Evolutionary conservation across 2,888 invertebrate genomes (phyloP), one percentile per base, ranked within the genome.

Genomic region (Dromius quadrimaculatus): DNA sequence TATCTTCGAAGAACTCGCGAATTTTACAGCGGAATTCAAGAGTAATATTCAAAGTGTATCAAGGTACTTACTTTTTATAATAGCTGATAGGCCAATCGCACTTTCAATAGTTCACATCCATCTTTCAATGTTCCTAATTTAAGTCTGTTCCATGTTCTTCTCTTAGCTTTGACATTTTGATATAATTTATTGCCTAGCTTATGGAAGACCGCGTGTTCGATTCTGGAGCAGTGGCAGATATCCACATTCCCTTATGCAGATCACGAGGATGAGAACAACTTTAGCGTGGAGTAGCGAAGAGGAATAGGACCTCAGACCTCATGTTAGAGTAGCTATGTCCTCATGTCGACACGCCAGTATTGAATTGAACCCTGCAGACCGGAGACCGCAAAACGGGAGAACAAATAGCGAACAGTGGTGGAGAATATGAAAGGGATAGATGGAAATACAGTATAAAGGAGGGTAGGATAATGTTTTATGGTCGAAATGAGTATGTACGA

Each of bases 201-300:
- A 72, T 71, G 73, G 74, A 75, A 73, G 75, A 74, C 73, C 74
- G n/a, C 73, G 73, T 73, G 72, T 73, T 72, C 74, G 72, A 66
- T 41, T 43, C 66, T 64, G 71, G 64, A 70, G 72, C 74, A 72
- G 73, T 54, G 71, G 73, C 77, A 62, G 77, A 78, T 78, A 78
- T 78, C 76, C 77, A 77, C 76, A 76, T 76, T 74, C 77, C 77
- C 76, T 77, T 78, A 78, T 77, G 77, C 77, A 78, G 77, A 78
- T 78, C 77, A 78, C 75, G 65, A n/a, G 71, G 72, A 71, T 73
- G 71, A 74, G 41, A 11, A 15, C 73, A 71, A 68, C 73, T 69
- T 73, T 71, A 75, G 32, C 6, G 9, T n/a, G n/a, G n/a, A n/a
- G n/a, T n/a, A n/a, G n/a, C n/a, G n/a, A n/a, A n/a, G n/a, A n/a